Evolutionary conservation across 2,888 invertebrate genomes (phyloP).

Genomic region (Eupeodes luniger): DNA sequence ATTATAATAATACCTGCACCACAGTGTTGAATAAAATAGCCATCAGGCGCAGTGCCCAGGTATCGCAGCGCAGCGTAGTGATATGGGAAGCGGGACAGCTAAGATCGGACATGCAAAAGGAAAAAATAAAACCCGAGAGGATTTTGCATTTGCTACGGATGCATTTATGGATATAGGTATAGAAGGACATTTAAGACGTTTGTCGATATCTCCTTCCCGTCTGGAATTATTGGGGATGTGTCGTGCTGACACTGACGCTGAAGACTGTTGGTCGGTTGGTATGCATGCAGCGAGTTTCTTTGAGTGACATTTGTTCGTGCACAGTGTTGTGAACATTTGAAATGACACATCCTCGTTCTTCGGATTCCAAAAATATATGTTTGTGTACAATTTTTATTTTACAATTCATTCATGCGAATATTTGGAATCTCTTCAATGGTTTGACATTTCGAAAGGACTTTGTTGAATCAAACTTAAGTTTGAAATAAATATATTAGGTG

Average conservation of each 20-base stretch:
- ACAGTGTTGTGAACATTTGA: conserved; percentile 64
- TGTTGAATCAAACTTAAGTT: no score
- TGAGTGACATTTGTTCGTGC: conserved; percentile 63
- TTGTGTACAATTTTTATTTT: conserved; percentile 30
- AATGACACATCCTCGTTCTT: conserved; percentile 72
- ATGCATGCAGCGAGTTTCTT: conserved; percentile 32
- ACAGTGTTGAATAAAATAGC: conserved; percentile 33
- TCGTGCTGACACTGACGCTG: conserved; percentile 19
- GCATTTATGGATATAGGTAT: conserved; percentile 42
- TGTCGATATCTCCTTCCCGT: conserved; percentile 75
- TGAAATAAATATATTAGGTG: no score
- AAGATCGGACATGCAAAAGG: conserved; percentile 15
- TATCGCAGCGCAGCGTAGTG: background rate
- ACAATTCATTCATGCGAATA: conserved; percentile 71
- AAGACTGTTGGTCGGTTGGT: conserved; percentile 26
- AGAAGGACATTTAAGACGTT: conserved; percentile 66
- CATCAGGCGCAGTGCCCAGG: background rate
- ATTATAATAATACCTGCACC: conserved; percentile 73
- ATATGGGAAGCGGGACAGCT: conserved; percentile 23
- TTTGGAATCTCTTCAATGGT: conserved; percentile 31
- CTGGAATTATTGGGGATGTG: conserved; percentile 44
- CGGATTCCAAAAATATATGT: background rate
- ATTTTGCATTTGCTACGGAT: conserved; percentile 47
- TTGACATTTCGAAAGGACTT: background rate
- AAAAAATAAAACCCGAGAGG: conserved; percentile 10